phyloP scores from a whole-genome alignment of 2,888 invertebrate species.

The Rutpela maculata region DNA sequence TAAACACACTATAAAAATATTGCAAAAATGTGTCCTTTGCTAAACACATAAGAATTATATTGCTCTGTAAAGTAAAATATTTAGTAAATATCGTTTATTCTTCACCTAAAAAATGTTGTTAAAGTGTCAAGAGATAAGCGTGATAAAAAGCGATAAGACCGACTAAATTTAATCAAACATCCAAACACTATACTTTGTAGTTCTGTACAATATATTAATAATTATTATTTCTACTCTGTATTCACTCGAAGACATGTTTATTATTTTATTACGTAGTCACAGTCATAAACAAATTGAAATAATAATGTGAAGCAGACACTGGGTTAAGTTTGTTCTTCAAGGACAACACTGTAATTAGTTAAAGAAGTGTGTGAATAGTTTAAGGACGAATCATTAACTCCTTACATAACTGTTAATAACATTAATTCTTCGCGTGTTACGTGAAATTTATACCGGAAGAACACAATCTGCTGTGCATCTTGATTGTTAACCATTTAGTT shows the following conservation, averaged over 20 bases:
- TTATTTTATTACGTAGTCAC: slow-evolving; percentile 12
- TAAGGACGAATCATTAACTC: slow-evolving; percentile 45
- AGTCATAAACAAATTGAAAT: slow-evolving; percentile 26
- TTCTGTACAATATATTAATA: not conserved
- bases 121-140: slow-evolving; percentile 18
- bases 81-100: slow-evolving; percentile 15
- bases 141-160: slow-evolving; percentile 14
- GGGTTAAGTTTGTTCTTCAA: slow-evolving; percentile 41
- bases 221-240: not conserved
- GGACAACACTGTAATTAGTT: slow-evolving; percentile 44
- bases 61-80: slow-evolving; percentile 4
- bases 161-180: slow-evolving; percentile 7
- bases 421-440: slow-evolving; percentile 42
- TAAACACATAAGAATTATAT: slow-evolving; percentile 19
- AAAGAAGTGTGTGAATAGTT: slow-evolving; percentile 45
- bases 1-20: slow-evolving; percentile 8
- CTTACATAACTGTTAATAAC: slow-evolving; percentile 46
- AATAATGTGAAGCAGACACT: slow-evolving; percentile 39
- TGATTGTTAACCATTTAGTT: slow-evolving; percentile 1
- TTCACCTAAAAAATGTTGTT: slow-evolving; percentile 18
- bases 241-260: slow-evolving; percentile 2
- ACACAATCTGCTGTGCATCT: slow-evolving; percentile 35
- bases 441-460: slow-evolving; percentile 44
- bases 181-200: not conserved
- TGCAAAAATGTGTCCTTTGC: slow-evolving; percentile 17